Conservation (phyloP, 2,113 vertebrate genomes). For the Micromys minutus region DNA sequence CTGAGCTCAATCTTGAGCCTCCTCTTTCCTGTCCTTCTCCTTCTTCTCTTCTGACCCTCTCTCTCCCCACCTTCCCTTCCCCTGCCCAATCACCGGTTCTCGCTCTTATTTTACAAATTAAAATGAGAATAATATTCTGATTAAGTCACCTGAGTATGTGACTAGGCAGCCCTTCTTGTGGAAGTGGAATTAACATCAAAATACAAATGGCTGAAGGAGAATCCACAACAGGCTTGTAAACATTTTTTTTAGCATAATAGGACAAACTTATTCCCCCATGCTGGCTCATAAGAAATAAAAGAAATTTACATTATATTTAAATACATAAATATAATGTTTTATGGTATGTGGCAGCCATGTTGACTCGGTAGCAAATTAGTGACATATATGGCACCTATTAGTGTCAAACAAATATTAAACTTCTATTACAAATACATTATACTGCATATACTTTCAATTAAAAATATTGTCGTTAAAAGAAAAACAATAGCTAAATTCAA, state of each 20-base stretch:
- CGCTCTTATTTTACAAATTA: too few species aligned
- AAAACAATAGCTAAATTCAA: conserved; percentile 25
- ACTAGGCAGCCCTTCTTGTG: too few species aligned
- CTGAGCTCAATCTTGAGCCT: too few species aligned
- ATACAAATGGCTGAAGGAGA: too few species aligned
- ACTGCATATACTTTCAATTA: background rate
- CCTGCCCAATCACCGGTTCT: too few species aligned
- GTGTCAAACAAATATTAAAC: conserved; percentile 16
- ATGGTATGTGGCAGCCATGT: background rate
- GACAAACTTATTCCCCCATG: background rate
- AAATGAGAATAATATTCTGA: too few species aligned
- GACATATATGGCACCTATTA: background rate
- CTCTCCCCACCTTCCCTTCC: too few species aligned
- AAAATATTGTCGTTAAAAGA: conserved; percentile 53
- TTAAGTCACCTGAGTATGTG: too few species aligned
- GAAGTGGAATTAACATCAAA: too few species aligned
- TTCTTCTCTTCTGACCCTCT: too few species aligned
- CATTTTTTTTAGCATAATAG: background rate
- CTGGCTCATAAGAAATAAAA: background rate
- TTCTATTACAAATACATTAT: background rate
- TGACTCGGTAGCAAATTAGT: background rate
- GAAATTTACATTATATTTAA: background rate
- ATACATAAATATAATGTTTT: background rate
- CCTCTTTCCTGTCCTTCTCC: too few species aligned
- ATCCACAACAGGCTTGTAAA: background rate